Evolutionary conservation across 1,140 invertebrate species (phyloP).

Genomic region (Palaemon carinicauda): DNA sequence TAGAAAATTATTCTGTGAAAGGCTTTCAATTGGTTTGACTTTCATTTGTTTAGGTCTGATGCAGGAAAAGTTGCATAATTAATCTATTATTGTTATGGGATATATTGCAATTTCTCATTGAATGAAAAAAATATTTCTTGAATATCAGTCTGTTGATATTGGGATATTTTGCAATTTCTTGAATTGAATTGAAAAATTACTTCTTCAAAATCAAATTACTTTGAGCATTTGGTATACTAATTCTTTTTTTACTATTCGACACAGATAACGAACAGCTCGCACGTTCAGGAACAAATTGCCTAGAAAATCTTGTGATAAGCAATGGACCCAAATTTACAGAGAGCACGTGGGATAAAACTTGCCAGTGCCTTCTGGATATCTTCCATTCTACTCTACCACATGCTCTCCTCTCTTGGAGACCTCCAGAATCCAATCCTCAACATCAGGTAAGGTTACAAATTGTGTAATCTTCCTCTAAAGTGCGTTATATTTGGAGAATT

Average conservation of each 20-base stretch:
- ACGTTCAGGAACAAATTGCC: slow-evolving; percentile 94
- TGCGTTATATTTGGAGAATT: not conserved
- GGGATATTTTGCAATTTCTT: too few relatives aligned
- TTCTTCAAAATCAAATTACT: not conserved
- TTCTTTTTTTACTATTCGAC: slow-evolving; percentile 46
- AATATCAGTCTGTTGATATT: too few relatives aligned
- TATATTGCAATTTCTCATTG: too few relatives aligned
- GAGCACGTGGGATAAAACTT: slow-evolving; percentile 94
- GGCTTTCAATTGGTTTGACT: too few relatives aligned
- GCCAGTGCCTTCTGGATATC: slow-evolving; percentile 89
- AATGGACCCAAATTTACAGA: slow-evolving; percentile 95
- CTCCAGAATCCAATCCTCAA: slow-evolving; percentile 65
- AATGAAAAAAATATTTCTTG: too few relatives aligned
- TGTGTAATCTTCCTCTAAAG: not conserved
- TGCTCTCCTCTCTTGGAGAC: slow-evolving; percentile 82
- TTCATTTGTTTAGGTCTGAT: too few relatives aligned
- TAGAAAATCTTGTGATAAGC: slow-evolving; percentile 97
- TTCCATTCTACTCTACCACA: slow-evolving; percentile 90
- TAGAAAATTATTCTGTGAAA: too few relatives aligned
- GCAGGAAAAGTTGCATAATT: too few relatives aligned
- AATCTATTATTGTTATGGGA: too few relatives aligned
- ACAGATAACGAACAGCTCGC: slow-evolving; percentile 90
- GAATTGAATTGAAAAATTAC: too few relatives aligned
- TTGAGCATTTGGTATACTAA: not conserved
- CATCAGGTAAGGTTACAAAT: not conserved